These are phyloP conservation scores for Galaxias olidus DNA, from an alignment of 2,797 vertebrate genomes.

Conservation along the genomic window DNA sequence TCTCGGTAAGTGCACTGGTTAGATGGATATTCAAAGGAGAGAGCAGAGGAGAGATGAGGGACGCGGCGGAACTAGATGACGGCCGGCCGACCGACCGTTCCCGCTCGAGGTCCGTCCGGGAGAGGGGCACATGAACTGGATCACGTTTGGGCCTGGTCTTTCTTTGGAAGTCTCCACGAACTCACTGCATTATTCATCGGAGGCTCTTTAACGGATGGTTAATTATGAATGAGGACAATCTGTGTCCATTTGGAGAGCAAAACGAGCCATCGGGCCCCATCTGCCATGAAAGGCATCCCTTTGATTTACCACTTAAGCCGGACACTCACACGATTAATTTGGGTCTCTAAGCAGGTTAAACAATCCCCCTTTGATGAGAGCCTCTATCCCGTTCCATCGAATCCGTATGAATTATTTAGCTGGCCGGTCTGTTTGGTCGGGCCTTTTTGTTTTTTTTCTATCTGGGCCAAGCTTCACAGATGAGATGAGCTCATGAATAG, in stretches of 20 bases:
- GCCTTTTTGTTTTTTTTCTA: conserved; percentile 14
- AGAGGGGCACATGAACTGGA: conserved; percentile 20
- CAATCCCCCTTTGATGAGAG: conserved; percentile 63
- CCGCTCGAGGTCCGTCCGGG: not conserved
- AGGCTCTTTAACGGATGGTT: conserved; percentile 70
- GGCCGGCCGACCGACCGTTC: too few species aligned
- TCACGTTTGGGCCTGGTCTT: conserved; percentile 30
- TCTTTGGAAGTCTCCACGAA: conserved; percentile 36
- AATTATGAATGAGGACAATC: conserved; percentile 86
- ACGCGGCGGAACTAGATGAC: not conserved
- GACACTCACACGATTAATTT: conserved; percentile 65
- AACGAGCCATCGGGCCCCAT: conserved; percentile 75
- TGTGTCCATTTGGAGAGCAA: conserved; percentile 78
- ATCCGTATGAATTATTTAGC: conserved; percentile 74
- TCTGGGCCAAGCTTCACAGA: conserved; percentile 33
- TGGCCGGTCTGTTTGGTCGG: conserved; percentile 57
- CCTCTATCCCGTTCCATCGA: conserved; percentile 58
- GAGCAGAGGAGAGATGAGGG: not conserved
- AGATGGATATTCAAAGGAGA: conserved; percentile 18
- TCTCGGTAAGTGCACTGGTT: conserved; percentile 29
- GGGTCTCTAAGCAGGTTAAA: conserved; percentile 73
- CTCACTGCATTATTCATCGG: conserved; percentile 65
- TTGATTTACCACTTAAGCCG: conserved; percentile 69
- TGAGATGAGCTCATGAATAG: conserved; percentile 66
- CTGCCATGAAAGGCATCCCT: conserved; percentile 72